Conservation (phyloP, 2,888 invertebrate genomes). For the Busseola fusca region DNA sequence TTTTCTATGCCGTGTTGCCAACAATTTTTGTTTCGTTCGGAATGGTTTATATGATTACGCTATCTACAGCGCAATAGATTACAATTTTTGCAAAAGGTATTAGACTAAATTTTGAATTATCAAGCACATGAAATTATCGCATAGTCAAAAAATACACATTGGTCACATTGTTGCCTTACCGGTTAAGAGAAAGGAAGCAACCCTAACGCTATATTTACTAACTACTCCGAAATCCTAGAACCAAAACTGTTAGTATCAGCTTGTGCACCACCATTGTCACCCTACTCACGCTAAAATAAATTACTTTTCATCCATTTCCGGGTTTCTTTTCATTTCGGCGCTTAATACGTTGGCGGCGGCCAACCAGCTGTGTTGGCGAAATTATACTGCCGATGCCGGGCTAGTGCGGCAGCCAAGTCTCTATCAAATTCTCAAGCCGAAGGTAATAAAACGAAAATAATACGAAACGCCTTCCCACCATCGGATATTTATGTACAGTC, state of each 20-base stretch:
- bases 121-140: too few species aligned
- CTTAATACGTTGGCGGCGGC: conserved; percentile 80
- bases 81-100: too few species aligned
- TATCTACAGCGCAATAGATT: too few species aligned
- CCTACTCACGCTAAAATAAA: conserved; percentile 77
- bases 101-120: too few species aligned
- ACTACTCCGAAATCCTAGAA: conserved; percentile 14
- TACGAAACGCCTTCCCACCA: conserved; percentile 74
- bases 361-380: conserved; percentile 80
- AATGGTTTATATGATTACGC: too few species aligned
- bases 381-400: conserved; percentile 75
- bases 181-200: too few species aligned
- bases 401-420: conserved; percentile 82
- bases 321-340: conserved; percentile 82
- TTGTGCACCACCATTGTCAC: conserved; percentile 67
- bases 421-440: conserved; percentile 81
- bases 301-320: conserved; percentile 82
- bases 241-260: conserved; percentile 29
- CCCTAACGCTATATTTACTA: not conserved
- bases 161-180: too few species aligned
- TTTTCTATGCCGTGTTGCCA: too few species aligned
- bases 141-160: too few species aligned
- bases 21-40: too few species aligned
- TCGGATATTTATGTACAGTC: conserved; percentile 78
- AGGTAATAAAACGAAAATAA: conserved; percentile 85